Conservation (phyloP, 2,888 invertebrate species). For the Dendrolimus pini region DNA sequence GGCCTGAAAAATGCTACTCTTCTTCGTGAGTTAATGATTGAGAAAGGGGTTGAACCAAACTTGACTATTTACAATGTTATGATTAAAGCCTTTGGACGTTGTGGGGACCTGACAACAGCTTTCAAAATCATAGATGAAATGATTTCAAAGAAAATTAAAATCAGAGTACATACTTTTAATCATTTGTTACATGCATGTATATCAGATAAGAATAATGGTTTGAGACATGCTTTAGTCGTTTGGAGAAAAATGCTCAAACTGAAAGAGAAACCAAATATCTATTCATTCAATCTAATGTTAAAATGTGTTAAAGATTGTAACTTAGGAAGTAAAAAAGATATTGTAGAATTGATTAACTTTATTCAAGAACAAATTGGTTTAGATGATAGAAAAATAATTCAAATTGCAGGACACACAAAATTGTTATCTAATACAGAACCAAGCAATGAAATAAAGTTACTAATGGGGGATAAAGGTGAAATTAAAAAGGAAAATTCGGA, state of each 20-base stretch:
- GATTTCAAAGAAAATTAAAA: slow-evolving; percentile 76
- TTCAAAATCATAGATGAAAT: slow-evolving; percentile 92
- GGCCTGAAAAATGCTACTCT: slow-evolving; percentile 82
- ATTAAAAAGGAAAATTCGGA: background rate
- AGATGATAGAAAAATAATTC: slow-evolving; percentile 13
- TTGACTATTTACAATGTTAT: slow-evolving; percentile 89
- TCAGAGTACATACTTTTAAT: slow-evolving; percentile 83
- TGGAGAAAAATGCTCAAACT: slow-evolving; percentile 88
- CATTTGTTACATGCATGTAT: slow-evolving; percentile 91
- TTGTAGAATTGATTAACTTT: slow-evolving; percentile 65
- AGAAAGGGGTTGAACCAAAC: slow-evolving; percentile 83
- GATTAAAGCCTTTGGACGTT: slow-evolving; percentile 93
- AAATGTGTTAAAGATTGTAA: slow-evolving; percentile 88
- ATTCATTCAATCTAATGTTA: slow-evolving; percentile 88
- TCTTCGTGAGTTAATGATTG: slow-evolving; percentile 81
- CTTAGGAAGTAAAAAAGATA: slow-evolving; percentile 80
- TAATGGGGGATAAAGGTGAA: slow-evolving; percentile 1
- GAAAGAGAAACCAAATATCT: slow-evolving; percentile 81
- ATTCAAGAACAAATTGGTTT: slow-evolving; percentile 39
- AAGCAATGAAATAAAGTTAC: background rate
- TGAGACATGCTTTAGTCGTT: slow-evolving; percentile 87
- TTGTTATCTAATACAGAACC: slow-evolving; percentile 1
- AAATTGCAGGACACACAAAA: slow-evolving; percentile 13
- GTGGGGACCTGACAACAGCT: slow-evolving; percentile 85
- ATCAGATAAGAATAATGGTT: slow-evolving; percentile 85